A percentile compares a stretch with the other conserved stretches of the same genome.
Conservation (phyloP, 2,113 vertebrate species). For the Tichodroma muraria region DNA sequence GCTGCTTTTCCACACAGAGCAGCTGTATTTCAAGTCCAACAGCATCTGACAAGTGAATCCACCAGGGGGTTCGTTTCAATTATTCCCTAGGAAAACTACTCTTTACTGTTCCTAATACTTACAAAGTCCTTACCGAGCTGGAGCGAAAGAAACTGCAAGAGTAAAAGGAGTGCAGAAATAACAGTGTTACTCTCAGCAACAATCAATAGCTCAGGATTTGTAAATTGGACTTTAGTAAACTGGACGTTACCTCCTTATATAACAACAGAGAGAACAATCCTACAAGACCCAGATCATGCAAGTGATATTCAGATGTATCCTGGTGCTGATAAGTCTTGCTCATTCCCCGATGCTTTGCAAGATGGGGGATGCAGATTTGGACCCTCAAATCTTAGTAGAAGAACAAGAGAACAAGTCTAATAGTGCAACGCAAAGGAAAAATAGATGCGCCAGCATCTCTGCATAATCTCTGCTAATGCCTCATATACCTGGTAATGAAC, state of each 20-base stretch:
- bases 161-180: neutral
- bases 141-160: neutral
- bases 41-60: neutral
- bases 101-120: neutral
- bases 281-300: neutral
- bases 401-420: neutral
- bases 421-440: neutral
- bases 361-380: neutral
- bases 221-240: neutral
- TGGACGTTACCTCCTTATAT: accelerated
- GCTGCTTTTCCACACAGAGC: accelerated
- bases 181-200: accelerated
- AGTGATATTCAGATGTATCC: neutral
- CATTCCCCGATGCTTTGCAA: neutral
- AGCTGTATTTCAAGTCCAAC: neutral
- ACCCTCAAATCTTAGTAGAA: neutral
- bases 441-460: neutral
- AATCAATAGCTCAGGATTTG: neutral
- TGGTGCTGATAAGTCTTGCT: neutral
- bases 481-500: neutral
- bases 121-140: neutral
- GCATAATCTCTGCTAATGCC: neutral
- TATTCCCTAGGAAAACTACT: neutral
- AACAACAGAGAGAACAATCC: neutral
- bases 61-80: neutral